Evolutionary conservation across 1,140 invertebrate genomes (phyloP).

Genomic region (Tetramorium simillimum): DNA sequence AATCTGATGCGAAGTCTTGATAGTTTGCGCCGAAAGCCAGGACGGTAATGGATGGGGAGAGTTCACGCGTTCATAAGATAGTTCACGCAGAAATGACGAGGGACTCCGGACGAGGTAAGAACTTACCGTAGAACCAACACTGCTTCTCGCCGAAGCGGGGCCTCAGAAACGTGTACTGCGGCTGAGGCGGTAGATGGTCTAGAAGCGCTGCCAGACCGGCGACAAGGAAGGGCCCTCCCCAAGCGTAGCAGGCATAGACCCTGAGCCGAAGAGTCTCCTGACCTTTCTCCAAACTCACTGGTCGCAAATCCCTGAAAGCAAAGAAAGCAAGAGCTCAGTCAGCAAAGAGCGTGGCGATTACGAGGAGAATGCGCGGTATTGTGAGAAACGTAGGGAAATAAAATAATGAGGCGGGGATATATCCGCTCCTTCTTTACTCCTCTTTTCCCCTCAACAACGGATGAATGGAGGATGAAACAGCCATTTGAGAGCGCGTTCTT

Average conservation of each 20-base stretch:
- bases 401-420: neutral
- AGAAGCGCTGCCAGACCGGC: constrained; percentile 89
- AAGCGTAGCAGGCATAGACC: constrained; percentile 92
- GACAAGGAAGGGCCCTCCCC: constrained; percentile 91
- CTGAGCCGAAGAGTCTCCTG: constrained; percentile 91
- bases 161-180: constrained; percentile 87
- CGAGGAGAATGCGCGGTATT: neutral
- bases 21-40: constrained; percentile 24
- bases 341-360: neutral
- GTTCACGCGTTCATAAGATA: constrained; percentile 15
- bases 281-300: constrained; percentile 92
- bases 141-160: constrained; percentile 91
- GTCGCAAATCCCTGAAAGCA: constrained; percentile 91
- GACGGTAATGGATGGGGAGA: neutral
- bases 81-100: constrained; percentile 39
- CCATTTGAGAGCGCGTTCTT: neutral
- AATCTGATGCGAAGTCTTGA: constrained; percentile 12
- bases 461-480: constrained; percentile 14
- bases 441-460: neutral
- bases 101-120: neutral
- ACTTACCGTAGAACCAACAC: constrained; percentile 92
- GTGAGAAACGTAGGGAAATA: neutral
- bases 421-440: neutral
- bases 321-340: constrained; percentile 25
- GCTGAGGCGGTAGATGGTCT: constrained; percentile 88